These are phyloP conservation scores for Eretmocerus hayati DNA, from an alignment of 2,888 invertebrate genomes.

Conservation along the genomic window DNA sequence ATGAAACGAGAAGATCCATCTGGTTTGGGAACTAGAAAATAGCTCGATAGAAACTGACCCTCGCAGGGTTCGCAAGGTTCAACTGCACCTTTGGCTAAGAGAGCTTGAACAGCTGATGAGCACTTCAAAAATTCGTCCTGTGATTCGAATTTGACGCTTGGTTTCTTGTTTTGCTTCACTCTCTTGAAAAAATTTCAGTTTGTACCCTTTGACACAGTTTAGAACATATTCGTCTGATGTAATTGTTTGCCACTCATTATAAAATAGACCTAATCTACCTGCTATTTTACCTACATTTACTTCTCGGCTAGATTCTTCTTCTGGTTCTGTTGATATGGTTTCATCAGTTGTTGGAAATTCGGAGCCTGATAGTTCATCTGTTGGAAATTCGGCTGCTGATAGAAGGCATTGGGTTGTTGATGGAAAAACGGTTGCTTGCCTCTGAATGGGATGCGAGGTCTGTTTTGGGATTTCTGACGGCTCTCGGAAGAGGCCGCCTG, in stretches of 20 bases:
- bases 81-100: no score
- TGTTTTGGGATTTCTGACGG: not conserved
- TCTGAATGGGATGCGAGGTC: not conserved
- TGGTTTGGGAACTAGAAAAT: constrained; percentile 17
- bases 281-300: constrained; percentile 9
- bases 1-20: constrained; percentile 18
- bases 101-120: not conserved
- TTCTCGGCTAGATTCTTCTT: not conserved
- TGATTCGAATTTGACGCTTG: not conserved
- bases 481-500: not conserved
- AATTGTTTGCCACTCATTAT: constrained; percentile 5
- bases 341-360: not conserved
- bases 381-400: no score
- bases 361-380: no score
- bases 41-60: constrained; percentile 13
- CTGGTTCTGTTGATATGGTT: not conserved
- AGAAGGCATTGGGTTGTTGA: not conserved
- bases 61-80: no score
- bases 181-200: not conserved
- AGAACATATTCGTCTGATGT: constrained; percentile 3
- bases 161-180: not conserved
- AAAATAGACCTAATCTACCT: constrained; percentile 8
- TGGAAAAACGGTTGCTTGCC: not conserved
- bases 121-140: not conserved
- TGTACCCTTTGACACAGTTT: constrained; percentile 1